Conservation (phyloP, 2,888 invertebrate species). For the Drosophila trichaetosa region DNA sequence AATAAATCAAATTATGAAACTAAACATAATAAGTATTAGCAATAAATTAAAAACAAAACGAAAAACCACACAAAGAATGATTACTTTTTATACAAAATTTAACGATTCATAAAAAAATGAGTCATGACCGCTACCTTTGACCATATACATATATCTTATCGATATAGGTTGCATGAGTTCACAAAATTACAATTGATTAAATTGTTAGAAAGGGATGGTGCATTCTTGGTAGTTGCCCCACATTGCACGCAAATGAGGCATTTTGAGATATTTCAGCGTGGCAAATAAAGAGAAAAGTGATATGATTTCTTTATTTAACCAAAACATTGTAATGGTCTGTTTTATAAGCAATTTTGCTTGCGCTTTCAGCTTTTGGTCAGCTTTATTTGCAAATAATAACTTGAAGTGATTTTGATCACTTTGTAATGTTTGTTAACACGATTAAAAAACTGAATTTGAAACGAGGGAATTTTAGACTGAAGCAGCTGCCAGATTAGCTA, state of each 20-base stretch:
- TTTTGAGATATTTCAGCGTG: neutral
- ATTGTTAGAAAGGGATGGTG: neutral
- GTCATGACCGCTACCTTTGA: neutral
- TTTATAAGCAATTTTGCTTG: neutral
- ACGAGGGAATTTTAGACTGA: neutral
- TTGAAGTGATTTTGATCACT: neutral
- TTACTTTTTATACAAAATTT: neutral
- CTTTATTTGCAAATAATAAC: neutral
- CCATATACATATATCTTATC: conserved; percentile 42
- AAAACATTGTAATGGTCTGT: neutral
- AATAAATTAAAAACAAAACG: conserved; percentile 67
- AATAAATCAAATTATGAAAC: conserved; percentile 79
- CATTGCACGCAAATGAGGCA: neutral
- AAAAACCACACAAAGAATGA: neutral
- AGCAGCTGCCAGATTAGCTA: neutral
- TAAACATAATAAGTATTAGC: conserved; percentile 72
- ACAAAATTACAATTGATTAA: neutral
- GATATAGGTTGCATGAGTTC: neutral
- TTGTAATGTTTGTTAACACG: neutral
- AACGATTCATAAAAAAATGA: conserved; percentile 14
- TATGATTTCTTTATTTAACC: neutral
- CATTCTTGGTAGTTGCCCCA: neutral
- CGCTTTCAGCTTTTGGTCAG: neutral
- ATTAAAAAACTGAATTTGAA: neutral
- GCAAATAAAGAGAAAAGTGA: neutral